Conservation (phyloP, 2,113 vertebrate genomes). For the Boleophthalmus pectinirostris region DNA sequence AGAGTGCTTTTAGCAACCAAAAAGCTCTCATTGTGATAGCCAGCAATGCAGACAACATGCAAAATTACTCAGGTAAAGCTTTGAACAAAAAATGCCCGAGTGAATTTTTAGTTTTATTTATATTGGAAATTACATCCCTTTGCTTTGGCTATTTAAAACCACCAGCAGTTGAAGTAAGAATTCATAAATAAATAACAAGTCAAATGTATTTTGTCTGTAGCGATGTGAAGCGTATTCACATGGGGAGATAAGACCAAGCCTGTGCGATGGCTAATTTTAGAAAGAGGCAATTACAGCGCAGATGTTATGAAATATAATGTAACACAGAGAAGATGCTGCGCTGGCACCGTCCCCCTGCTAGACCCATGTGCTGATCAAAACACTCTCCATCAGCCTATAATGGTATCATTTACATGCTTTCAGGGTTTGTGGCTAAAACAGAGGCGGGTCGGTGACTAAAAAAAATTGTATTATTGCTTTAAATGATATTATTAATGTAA, state of each 20-base stretch:
- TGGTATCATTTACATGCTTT: not conserved
- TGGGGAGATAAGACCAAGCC: conserved; percentile 18
- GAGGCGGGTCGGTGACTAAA: not conserved
- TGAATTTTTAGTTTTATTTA: conserved; percentile 10
- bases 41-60: conserved; percentile 44
- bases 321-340: conserved; percentile 48
- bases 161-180: conserved; percentile 15
- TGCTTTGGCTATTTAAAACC: conserved; percentile 31
- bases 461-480: not conserved
- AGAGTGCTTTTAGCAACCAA: conserved; percentile 48
- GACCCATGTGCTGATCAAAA: conserved; percentile 62
- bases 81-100: conserved; percentile 26
- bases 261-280: conserved; percentile 49
- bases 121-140: conserved; percentile 29
- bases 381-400: conserved; percentile 30
- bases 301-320: conserved; percentile 64
- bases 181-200: conserved; percentile 48
- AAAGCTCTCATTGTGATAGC: conserved; percentile 42
- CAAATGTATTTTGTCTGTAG: conserved; percentile 47
- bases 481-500: not conserved
- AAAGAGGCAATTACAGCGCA: conserved; percentile 50
- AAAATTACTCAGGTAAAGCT: conserved; percentile 42
- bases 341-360: conserved; percentile 53
- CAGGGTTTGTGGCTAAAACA: not conserved
- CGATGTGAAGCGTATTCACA: conserved; percentile 30